Evolutionary conservation across 2,888 invertebrate species (phyloP).

Genomic region (Noctua fimbriata): DNA sequence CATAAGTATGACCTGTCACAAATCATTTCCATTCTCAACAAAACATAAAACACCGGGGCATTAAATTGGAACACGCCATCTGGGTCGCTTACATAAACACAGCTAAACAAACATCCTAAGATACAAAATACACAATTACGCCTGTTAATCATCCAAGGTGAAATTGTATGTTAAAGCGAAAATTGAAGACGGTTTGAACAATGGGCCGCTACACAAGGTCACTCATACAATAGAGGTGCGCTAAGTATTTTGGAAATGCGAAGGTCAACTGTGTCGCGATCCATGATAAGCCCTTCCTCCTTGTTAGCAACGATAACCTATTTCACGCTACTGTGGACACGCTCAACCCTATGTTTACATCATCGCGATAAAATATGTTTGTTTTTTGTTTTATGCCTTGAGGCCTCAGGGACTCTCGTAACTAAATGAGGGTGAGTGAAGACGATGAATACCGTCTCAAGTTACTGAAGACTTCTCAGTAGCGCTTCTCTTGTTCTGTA

Average conservation of each 20-base stretch:
- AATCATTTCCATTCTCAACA: background rate
- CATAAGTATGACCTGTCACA: background rate
- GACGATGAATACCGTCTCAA: background rate
- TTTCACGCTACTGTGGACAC: conserved; percentile 81
- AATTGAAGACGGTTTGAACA: conserved; percentile 81
- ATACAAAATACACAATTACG: conserved; percentile 72
- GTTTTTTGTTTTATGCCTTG: conserved; percentile 5
- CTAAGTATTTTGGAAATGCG: conserved; percentile 86
- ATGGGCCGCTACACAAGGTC: conserved; percentile 78
- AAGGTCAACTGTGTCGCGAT: conserved; percentile 84
- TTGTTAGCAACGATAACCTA: conserved; percentile 81
- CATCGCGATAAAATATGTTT: conserved; percentile 33
- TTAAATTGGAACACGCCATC: conserved; percentile 37
- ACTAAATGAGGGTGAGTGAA: background rate
- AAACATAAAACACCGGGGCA: conserved; percentile 17
- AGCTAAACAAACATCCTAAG: conserved; percentile 58
- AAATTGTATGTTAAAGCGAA: conserved; percentile 84
- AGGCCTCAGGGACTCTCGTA: background rate
- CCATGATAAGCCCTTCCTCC: conserved; percentile 83
- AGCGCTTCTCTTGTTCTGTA: background rate
- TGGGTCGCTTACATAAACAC: conserved; percentile 63
- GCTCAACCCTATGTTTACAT: conserved; percentile 60
- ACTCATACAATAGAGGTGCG: conserved; percentile 80
- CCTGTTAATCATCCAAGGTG: conserved; percentile 84
- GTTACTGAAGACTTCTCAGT: background rate